Conservation (phyloP, 2,113 vertebrate genomes). For the Pachyramphus minor region DNA sequence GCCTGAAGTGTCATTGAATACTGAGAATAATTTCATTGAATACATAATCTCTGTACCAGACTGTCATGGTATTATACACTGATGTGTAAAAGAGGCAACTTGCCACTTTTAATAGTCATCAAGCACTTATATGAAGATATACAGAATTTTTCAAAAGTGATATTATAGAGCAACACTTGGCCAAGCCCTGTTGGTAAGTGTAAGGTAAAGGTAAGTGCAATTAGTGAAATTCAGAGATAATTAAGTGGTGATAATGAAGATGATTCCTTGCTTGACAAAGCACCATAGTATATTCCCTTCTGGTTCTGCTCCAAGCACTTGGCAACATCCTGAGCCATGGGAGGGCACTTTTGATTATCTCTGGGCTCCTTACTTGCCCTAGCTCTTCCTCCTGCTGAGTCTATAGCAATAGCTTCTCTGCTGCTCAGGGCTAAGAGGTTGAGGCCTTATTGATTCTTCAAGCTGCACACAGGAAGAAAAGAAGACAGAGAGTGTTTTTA, state of each 20-base stretch:
- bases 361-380: constrained; percentile 32
- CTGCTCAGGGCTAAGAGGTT: constrained; percentile 1
- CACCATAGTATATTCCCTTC: neutral
- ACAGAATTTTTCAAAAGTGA: neutral
- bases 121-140: neutral
- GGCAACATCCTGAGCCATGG: constrained; percentile 34
- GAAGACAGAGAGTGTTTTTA: constrained; percentile 49
- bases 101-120: neutral
- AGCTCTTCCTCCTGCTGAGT: constrained; percentile 45
- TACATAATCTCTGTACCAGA: neutral
- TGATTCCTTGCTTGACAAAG: constrained; percentile 8
- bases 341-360: constrained; percentile 59
- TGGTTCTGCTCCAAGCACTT: constrained; percentile 34
- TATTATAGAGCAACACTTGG: neutral
- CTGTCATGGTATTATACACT: neutral
- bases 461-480: constrained; percentile 1
- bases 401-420: constrained; percentile 18
- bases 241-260: constrained; percentile 26
- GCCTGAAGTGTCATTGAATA: neutral
- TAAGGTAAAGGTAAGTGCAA: constrained; percentile 34
- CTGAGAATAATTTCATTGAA: neutral
- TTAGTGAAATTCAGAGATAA: constrained; percentile 11
- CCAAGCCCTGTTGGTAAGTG: neutral
- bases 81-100: neutral
- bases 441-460: constrained; percentile 49